These are phyloP conservation scores for Podocnemis expansa DNA, from an alignment of 2,113 vertebrate species.

Conservation along the genomic window DNA sequence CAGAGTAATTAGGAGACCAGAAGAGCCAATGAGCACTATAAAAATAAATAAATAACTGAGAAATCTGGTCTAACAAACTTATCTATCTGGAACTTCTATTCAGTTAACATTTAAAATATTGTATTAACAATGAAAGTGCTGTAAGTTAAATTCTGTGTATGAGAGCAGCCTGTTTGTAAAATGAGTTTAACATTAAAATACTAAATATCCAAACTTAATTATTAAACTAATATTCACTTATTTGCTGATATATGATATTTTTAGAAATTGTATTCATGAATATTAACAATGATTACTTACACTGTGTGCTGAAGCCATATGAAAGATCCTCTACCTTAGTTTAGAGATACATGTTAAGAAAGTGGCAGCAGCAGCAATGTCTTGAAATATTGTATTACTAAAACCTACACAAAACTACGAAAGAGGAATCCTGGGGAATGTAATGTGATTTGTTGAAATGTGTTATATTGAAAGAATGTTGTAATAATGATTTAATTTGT, in stretches of 20 bases:
- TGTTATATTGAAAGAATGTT: background rate
- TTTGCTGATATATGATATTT: conserved; percentile 7
- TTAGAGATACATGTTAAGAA: background rate
- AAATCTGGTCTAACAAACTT: background rate
- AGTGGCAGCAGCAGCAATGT: background rate
- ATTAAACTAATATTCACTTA: background rate
- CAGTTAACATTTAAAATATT: background rate
- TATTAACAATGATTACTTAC: background rate
- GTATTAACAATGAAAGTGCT: background rate
- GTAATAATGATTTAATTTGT: background rate
- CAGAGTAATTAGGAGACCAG: background rate
- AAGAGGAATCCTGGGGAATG: background rate
- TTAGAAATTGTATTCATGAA: background rate
- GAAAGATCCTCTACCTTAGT: background rate
- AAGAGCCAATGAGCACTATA: background rate
- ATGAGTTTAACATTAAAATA: background rate
- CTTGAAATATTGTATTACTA: conserved; percentile 41
- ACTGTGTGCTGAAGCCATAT: background rate
- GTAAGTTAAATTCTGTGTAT: background rate
- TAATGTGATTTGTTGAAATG: conserved; percentile 7
- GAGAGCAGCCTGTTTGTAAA: background rate
- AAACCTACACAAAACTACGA: background rate
- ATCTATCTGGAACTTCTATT: background rate
- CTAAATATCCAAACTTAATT: background rate
- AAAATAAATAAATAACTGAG: background rate